Evolutionary conservation across 2,888 invertebrate genomes (phyloP).

Genomic region (Philaethria dido): DNA sequence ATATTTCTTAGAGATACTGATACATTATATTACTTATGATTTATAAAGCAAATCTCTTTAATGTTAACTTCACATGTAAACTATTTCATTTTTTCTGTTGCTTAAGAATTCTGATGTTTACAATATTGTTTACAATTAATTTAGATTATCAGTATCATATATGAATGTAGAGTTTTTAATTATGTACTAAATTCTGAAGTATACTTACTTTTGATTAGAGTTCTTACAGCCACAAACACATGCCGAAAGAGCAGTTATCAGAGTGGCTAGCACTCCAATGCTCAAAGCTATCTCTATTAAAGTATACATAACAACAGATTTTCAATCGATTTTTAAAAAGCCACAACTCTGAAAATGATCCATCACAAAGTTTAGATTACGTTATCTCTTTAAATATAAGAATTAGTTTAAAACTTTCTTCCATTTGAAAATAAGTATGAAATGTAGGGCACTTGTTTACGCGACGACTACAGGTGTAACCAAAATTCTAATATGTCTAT

Average conservation of each 20-base stretch:
- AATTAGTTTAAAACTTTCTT: conserved; percentile 71
- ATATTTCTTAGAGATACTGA: neutral
- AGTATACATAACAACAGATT: conserved; percentile 75
- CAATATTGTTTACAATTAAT: neutral
- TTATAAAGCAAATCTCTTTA: neutral
- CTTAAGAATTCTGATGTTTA: too few species aligned
- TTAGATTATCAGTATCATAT: neutral
- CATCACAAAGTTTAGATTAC: conserved; percentile 62
- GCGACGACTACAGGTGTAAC: conserved; percentile 36
- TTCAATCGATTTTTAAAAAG: conserved; percentile 55
- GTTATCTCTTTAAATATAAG: conserved; percentile 71
- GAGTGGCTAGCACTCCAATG: conserved; percentile 74
- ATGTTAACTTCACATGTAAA: neutral
- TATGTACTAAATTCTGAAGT: neutral
- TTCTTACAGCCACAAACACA: conserved; percentile 91
- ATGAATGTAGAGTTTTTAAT: neutral
- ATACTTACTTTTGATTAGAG: conserved; percentile 88
- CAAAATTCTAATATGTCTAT: conserved; percentile 22
- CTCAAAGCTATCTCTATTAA: conserved; percentile 73
- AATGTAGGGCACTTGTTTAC: conserved; percentile 70
- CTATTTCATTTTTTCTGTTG: too few species aligned
- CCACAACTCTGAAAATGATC: conserved; percentile 52
- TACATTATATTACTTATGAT: neutral
- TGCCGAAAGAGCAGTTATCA: conserved; percentile 82
- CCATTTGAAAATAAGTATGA: conserved; percentile 73